Base-by-base conservation (phyloP, 2,113 vertebrate species). In the Rallus limicola region DNA sequence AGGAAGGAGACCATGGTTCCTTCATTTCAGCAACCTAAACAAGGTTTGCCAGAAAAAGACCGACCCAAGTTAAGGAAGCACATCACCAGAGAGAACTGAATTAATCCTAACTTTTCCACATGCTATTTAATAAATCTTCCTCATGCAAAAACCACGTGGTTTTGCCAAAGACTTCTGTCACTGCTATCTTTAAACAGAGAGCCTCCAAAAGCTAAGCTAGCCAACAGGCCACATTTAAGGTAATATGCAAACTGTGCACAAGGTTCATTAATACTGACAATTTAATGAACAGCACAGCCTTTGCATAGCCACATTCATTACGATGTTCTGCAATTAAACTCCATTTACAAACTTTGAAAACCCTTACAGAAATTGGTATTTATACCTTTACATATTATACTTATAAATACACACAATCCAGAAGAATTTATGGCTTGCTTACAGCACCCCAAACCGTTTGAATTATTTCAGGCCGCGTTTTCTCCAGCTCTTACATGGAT, bases 381-480 rank as follows among this genome's bases (percentile, higher is more conserved):
- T 59, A 38, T 64, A 92, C 86, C 80, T 94, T 78, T 18, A 46
- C 1, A 0, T n/a, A 15, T 1, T 20, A 13, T 9, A 50, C 31
- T 0, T 6, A 28, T 2, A 2, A 69, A 33, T 1, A 7, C 16
- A 23, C 0, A 0, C 15, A 58, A n/a, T 11, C 20, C 19, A 67
- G 63, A 46, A 71, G 67, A 64, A 87, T 24, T 36, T 65, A n/a
- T 2, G 44, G 55, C 50, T 82, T 19, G 1, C 55, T 65, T 40
- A 80, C 2, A 1, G 75, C 31, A 60, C 67, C 74, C n/a, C 16
- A 4, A 60, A 38, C 13, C 3, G 26, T 3, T 20, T 10, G 26
- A 50, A 80, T 65, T 82, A 11, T 20, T 82, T 25, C 34, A 50
- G 67, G 65, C 0, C 0, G 1, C 4, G 1, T 26, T 85, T 74